Evolutionary conservation across 2,888 invertebrate genomes (phyloP).

Genomic region (Pyrgus malvae): DNA sequence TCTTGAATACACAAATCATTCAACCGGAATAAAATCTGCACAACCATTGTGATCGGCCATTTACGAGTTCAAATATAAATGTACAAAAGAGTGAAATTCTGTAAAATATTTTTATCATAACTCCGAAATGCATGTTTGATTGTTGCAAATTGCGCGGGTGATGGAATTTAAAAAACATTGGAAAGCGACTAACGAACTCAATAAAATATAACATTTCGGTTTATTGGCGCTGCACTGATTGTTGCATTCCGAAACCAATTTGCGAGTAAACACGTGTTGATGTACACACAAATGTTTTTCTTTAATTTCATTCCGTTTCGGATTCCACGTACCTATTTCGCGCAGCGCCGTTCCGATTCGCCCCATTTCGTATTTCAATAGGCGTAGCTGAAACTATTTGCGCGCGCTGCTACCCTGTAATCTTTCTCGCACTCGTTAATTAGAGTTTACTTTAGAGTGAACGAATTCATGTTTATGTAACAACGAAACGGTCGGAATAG

Average conservation of each 20-base stretch:
- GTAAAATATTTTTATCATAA: slow-evolving; percentile 20
- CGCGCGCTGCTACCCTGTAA: slow-evolving; percentile 44
- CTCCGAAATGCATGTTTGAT: slow-evolving; percentile 21
- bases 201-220: slow-evolving; percentile 23
- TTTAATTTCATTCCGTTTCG: slow-evolving; percentile 21
- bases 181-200: slow-evolving; percentile 23
- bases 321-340: not conserved
- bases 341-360: not conserved
- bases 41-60: slow-evolving; percentile 7
- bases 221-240: slow-evolving; percentile 25
- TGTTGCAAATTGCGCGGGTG: slow-evolving; percentile 21
- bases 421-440: slow-evolving; percentile 60
- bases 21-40: slow-evolving; percentile 5
- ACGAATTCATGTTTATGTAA: slow-evolving; percentile 71
- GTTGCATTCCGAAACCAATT: slow-evolving; percentile 26
- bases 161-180: slow-evolving; percentile 23
- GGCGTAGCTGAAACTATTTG: slow-evolving; percentile 13
- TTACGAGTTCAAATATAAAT: slow-evolving; percentile 1
- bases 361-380: slow-evolving; percentile 7
- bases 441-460: slow-evolving; percentile 56
- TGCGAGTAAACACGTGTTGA: slow-evolving; percentile 21
- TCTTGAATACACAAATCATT: not conserved
- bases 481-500: slow-evolving; percentile 63
- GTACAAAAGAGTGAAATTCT: slow-evolving; percentile 4
- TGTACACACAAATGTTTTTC: slow-evolving; percentile 24